Evolutionary conservation across 1,140 invertebrate species (phyloP).

Genomic region (Drosophila hydei): DNA sequence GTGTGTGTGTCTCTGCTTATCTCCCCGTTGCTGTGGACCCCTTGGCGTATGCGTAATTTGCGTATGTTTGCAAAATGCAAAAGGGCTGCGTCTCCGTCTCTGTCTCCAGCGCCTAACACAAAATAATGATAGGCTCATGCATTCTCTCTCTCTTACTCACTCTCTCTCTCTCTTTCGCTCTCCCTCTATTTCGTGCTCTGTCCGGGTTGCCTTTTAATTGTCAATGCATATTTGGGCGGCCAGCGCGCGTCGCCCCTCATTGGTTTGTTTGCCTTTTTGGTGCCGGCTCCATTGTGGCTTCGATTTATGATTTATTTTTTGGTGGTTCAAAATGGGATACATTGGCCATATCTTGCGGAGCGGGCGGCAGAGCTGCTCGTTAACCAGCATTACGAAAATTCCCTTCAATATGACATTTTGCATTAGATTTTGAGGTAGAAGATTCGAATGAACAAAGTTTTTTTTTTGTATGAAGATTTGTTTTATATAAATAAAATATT

Average conservation of each 20-base stretch:
- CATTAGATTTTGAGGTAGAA: no score
- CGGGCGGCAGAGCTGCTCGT: not conserved
- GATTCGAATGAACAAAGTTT: no score
- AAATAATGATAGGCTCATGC: constrained; percentile 69
- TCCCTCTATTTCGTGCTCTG: not conserved
- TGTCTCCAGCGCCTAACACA: constrained; percentile 54
- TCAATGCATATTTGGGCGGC: constrained; percentile 69
- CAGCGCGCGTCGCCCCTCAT: constrained; percentile 8
- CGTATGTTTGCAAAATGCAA: constrained; percentile 58
- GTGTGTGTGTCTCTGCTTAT: not conserved
- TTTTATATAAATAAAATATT: no score
- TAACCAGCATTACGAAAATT: constrained; percentile 3
- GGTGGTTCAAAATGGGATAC: constrained; percentile 33
- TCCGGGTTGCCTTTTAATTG: constrained; percentile 61
- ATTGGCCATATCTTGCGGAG: constrained; percentile 11
- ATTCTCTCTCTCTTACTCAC: not conserved
- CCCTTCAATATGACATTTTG: not conserved
- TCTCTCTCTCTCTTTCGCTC: not conserved
- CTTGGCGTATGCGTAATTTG: constrained; percentile 60
- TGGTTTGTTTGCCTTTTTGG: constrained; percentile 56
- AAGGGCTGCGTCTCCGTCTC: constrained; percentile 53
- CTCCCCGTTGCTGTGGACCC: not conserved
- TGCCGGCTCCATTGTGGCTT: constrained; percentile 59
- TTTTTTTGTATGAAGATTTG: no score
- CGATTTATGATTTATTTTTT: constrained; percentile 79